Evolutionary conservation across 37 sponge, comb jelly and placozoan species (phyloP), one percentile per base, ranked within the genome.

Genomic region (Crambe crambe): DNA sequence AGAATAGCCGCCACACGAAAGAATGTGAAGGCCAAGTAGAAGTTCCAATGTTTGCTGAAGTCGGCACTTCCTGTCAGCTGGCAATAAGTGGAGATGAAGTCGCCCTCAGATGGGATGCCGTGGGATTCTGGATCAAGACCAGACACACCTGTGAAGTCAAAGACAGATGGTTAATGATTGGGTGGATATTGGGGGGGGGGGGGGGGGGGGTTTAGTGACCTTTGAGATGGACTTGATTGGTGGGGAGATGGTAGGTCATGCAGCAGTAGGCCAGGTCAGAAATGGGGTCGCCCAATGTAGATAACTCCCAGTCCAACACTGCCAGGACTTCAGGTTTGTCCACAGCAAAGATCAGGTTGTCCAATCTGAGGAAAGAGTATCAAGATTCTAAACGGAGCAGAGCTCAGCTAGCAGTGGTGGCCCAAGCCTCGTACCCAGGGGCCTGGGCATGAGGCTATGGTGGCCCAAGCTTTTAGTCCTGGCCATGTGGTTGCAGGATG

Each of bases 281-380:
- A 0, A 94, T 64, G 8, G 94, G 90, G 40, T 90, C 82, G 26
- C 94, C 94, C 6, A 94, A 76, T 37, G 94, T 85, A 51, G 88
- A 90, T 56, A 94, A 71, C 60, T 94, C 94, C 94, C 94, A 94
- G 78, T 94, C 94, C 42, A 94, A 75, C 27, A 94, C 90, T 58
- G 87, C 87, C 1, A 80, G 23, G 44, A 94, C 94, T 59, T 42
- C 34, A 27, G 87, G 84, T 35, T 43, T 15, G 66, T 74, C 73
- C 25, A 32, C 31, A 26, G 76, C 40, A 65, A 81, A 80, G 25
- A 90, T 85, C 35, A 90, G 65, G 74, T 90, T 90, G 74, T 90
- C 91, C 35, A 90, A 21, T 29, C 89, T 88, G 58, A 3, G 23
- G n/a, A 34, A 59, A 35, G 22, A 25, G 63, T 59, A 30, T 34